phyloP scores from a whole-genome alignment of 2,888 invertebrate species.

The Eudemis profundana region DNA sequence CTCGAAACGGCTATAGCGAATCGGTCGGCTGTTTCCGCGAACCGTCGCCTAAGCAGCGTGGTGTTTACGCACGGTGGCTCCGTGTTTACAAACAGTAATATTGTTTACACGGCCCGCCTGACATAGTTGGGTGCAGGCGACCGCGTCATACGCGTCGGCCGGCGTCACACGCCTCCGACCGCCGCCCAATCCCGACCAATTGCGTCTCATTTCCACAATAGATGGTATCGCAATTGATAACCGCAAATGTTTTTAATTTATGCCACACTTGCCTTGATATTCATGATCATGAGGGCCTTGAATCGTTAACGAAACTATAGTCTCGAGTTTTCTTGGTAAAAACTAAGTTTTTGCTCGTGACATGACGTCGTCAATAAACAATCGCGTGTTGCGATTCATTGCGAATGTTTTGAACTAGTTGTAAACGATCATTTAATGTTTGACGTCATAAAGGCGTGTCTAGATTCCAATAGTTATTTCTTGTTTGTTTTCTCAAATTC shows the following conservation, averaged over 20 bases:
- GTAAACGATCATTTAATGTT: slow-evolving; percentile 10
- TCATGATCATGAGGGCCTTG: slow-evolving; percentile 9
- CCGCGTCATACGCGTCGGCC: slow-evolving; percentile 59
- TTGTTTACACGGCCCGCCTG: slow-evolving; percentile 72
- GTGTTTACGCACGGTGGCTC: slow-evolving; percentile 73
- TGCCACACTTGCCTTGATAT: slow-evolving; percentile 9
- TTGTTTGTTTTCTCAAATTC: slow-evolving; percentile 18
- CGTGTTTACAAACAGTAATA: slow-evolving; percentile 80
- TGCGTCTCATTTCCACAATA: slow-evolving; percentile 63
- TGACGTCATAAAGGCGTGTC: slow-evolving; percentile 24
- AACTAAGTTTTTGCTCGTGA: neutral
- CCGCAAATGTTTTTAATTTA: slow-evolving; percentile 22
- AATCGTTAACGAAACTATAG: slow-evolving; percentile 10
- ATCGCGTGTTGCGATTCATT: slow-evolving; percentile 5
- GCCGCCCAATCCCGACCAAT: slow-evolving; percentile 69
- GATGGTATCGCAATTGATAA: slow-evolving; percentile 25
- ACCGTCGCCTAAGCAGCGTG: slow-evolving; percentile 74
- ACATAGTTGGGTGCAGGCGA: slow-evolving; percentile 65
- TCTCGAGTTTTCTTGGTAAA: neutral
- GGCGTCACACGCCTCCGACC: slow-evolving; percentile 47
- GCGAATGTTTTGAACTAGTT: slow-evolving; percentile 21
- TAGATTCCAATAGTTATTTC: slow-evolving; percentile 6
- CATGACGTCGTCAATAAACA: slow-evolving; percentile 3
- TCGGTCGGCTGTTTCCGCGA: slow-evolving; percentile 57
- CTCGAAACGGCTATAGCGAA: slow-evolving; percentile 54